Percentiles rank a stretch among this genome's conserved stretches.
These are phyloP conservation scores for Thomomys bottae DNA, from an alignment of 2,113 vertebrate species.

Conservation along the genomic window DNA sequence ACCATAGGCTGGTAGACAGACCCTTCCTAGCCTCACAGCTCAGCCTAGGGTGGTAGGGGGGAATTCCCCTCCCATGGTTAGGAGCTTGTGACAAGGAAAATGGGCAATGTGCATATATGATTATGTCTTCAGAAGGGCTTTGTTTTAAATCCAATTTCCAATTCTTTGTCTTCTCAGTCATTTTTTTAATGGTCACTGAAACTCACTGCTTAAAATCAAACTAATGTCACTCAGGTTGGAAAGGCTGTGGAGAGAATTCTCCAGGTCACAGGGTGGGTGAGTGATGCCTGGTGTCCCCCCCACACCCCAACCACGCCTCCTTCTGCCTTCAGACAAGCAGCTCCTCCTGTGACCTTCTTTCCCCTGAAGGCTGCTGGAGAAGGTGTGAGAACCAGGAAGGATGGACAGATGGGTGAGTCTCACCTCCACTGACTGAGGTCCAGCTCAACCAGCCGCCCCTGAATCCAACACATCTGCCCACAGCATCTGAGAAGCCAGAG, in stretches of 20 bases:
- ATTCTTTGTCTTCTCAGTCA: slow-evolving; percentile 37
- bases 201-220: background rate
- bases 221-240: background rate
- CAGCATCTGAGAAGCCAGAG: background rate
- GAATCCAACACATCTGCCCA: background rate
- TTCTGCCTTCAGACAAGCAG: background rate
- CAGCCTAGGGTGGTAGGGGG: too few species aligned
- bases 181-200: slow-evolving; percentile 1
- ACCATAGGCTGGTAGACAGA: background rate
- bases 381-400: background rate
- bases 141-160: slow-evolving; percentile 39
- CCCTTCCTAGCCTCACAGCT: too few species aligned
- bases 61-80: too few species aligned
- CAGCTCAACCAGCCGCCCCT: slow-evolving; percentile 13
- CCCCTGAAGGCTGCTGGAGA: background rate
- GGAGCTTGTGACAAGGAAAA: background rate
- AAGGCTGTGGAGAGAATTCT: slow-evolving; percentile 1
- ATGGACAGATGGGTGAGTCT: background rate
- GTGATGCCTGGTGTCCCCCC: too few species aligned
- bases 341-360: background rate
- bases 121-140: background rate
- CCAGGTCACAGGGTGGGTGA: background rate
- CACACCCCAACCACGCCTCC: too few species aligned
- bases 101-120: background rate
- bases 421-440: slow-evolving; percentile 10